phyloP scores from a whole-genome alignment of 53 echinoderm and acorn worm species.

The Holothuria leucospilota region DNA sequence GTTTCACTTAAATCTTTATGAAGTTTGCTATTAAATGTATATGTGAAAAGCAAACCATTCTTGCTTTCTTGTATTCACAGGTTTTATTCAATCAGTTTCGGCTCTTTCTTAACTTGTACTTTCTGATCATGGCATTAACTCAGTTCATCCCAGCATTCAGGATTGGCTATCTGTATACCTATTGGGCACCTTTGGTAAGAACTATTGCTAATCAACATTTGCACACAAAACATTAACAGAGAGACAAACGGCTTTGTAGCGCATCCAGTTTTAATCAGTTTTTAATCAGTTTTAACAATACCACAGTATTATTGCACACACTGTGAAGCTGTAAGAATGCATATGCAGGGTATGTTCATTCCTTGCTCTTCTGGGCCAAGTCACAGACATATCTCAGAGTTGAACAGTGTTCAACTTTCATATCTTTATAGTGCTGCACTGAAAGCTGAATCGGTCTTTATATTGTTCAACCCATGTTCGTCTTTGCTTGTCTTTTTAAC shows the following conservation, averaged over 20 bases:
- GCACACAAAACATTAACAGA: too few species aligned
- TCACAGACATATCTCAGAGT: too few species aligned
- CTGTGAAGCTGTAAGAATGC: too few species aligned
- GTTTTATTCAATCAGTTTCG: slow-evolving; percentile 94
- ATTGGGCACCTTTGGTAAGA: slow-evolving; percentile 99
- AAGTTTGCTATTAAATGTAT: too few species aligned
- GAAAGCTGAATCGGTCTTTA: too few species aligned
- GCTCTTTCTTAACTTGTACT: slow-evolving; percentile 97
- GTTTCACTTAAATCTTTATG: too few species aligned
- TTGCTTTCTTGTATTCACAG: slow-evolving; percentile 56
- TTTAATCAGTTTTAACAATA: background rate
- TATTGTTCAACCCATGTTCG: too few species aligned
- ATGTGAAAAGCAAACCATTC: background rate
- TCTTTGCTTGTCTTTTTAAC: too few species aligned
- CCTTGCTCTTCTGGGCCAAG: too few species aligned
- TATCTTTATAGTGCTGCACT: too few species aligned
- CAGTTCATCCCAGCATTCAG: slow-evolving; percentile 93
- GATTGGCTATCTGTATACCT: slow-evolving; percentile 97
- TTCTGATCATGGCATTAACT: slow-evolving; percentile 92
- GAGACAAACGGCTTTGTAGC: background rate
- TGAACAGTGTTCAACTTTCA: too few species aligned
- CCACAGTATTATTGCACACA: background rate
- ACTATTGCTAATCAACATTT: background rate
- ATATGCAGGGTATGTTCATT: too few species aligned
- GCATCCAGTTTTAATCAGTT: background rate